Base-by-base conservation (phyloP, 2,113 vertebrate species). In the Cricetomys ansorgei region DNA sequence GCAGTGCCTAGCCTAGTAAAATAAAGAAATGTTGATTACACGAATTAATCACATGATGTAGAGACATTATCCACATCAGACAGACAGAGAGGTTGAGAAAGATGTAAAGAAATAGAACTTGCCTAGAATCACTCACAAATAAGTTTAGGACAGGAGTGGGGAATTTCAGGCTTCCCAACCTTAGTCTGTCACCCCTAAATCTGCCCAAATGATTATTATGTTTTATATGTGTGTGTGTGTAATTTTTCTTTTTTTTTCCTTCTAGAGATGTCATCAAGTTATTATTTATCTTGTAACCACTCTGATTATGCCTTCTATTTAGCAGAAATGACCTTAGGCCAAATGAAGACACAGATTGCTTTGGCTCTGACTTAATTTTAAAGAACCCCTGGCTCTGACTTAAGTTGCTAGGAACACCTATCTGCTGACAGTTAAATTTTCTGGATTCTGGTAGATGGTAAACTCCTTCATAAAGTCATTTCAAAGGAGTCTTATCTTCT, bases 251-350 rank as follows among this genome's bases (percentile, higher is more conserved):
- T 72, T 55, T 86, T 25, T 37, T 64, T 77, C 2, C 55, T 83
- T 80, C 31, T 23, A 86, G 59, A 91, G 81, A 93, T 64, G 19
- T 91, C 55, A 94, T 37, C 76, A 90, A 48, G 55, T 89, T 59
- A 23, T 53, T 9, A 77, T 59, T 89, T 70, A 87, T 76, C 27
- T 67, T 96, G 10, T 55, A 92, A 67, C 12, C 81, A 88, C 37
- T 89, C 27, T n/a, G 43, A 92, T 45, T 75, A 80, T 43, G 16
- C 53, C 62, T 72, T 86, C 50, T n/a, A 89, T 10, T 76, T 16
- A 89, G 67, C 43, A 89, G 64, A 94, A 91, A 73, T 83, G 19
- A 88, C 95, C 29, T 62, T 16, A 59, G 73, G n/a, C 21, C 85
- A 96, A 50, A 69, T 43, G 37, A 92, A 96, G 37, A 89, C 0